Evolutionary conservation across 2,113 vertebrate species (phyloP), one percentile per base, ranked within the genome.

Genomic region (Stegastes partitus): DNA sequence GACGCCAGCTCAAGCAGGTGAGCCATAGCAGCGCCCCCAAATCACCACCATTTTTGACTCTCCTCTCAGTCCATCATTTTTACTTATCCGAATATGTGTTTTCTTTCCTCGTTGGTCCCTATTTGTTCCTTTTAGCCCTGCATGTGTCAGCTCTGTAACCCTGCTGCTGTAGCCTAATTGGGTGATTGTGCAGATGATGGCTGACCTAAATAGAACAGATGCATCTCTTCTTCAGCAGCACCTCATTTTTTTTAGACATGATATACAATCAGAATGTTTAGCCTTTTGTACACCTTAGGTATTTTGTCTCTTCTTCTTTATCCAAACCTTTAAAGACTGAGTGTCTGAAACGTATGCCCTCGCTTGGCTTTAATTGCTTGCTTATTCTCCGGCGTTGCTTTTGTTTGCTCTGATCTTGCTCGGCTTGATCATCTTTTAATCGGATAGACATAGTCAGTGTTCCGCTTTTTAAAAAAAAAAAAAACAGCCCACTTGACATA

Each of bases 361-460:
- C 49, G 3, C 57, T 62, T 45, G 31, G 22, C 76, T 86, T 77
- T 89, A 83, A 89, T 87, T 82, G 70, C 68, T 10, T 12, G 64
- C 64, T 74, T 65, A 25, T 74, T 81, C 82, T 55, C 74, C 68
- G 5, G 53, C 15, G 45, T 45, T 25, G 67, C 79, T 85, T 87
- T 73, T 81, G 78, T 81, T 72, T 69, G 69, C 69, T 85, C 63
- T 76, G 79, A 76, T 82, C 82, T 87, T 34, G 74, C 77, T 56
- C 5, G 21, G 65, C 83, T 84, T 87, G 71, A 87, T 86, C 82
- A 85, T 88, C 78, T 77, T 87, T 87, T 86, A 89, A 87, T 79
- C 55, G 0, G 71, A 82, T 61, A 61, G 75, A 83, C 77, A 54
- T 66, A 51, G 54, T 58, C 73, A 45, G 68, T 45, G 70, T 59